Percentiles rank a stretch among this genome's conserved stretches.
These are phyloP conservation scores for Carcinoscorpius rotundicauda DNA, from an alignment of 1,140 invertebrate species.

Conservation along the genomic window DNA sequence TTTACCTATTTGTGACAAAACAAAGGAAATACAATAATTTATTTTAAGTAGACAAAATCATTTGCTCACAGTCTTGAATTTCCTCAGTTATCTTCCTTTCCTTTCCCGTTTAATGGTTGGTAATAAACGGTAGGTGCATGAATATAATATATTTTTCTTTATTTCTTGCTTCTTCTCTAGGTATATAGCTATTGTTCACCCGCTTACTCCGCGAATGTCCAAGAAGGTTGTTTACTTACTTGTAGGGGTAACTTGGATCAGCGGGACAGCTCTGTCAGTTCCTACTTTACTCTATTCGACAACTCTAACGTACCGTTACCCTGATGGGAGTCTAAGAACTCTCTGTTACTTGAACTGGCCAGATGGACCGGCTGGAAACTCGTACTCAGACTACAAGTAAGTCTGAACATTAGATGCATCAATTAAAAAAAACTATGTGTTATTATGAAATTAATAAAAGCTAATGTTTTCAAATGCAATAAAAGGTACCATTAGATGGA, in stretches of 20 bases:
- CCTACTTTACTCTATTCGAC: conserved; percentile 73
- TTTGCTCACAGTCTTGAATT: too few relatives aligned
- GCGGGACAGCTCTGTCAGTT: conserved; percentile 58
- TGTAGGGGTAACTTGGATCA: conserved; percentile 61
- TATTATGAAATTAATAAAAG: too few relatives aligned
- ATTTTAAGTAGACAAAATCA: too few relatives aligned
- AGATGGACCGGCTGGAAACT: conserved; percentile 44
- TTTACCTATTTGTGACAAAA: too few relatives aligned
- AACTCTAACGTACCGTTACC: conserved; percentile 50
- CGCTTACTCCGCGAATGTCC: conserved; percentile 61
- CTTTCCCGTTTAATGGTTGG: too few relatives aligned
- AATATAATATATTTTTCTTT: too few relatives aligned
- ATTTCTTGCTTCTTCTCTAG: conserved; percentile 39
- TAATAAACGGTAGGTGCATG: too few relatives aligned
- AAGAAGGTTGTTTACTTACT: conserved; percentile 59
- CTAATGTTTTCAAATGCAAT: too few relatives aligned
- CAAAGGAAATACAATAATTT: too few relatives aligned
- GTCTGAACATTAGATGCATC: conserved; percentile 25
- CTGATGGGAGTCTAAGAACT: conserved; percentile 38
- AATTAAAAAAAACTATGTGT: too few relatives aligned
- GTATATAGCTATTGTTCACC: conserved; percentile 83
- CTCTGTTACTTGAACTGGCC: conserved; percentile 56
- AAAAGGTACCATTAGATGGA: too few relatives aligned
- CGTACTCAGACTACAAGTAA: conserved; percentile 50
- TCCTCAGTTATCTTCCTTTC: too few relatives aligned